These are phyloP conservation scores for Smittia sp. DNA, from an alignment of 2,888 invertebrate species.

Conservation along the genomic window DNA sequence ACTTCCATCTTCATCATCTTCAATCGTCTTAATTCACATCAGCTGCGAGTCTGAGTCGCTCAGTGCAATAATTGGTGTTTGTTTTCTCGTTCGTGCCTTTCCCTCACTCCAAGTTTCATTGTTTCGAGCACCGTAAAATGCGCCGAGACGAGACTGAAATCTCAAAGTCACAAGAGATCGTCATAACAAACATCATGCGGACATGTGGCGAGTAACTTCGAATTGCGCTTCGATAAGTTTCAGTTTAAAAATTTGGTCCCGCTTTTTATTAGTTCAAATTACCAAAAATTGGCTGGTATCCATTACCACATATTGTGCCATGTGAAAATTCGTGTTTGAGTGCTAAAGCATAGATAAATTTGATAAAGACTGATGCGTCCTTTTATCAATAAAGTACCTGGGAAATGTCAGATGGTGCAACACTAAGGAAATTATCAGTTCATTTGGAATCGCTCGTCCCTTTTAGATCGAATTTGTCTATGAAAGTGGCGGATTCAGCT, in stretches of 20 bases:
- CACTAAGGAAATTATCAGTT: too few relatives aligned
- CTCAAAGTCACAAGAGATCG: slow-evolving; percentile 15
- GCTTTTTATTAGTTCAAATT: slow-evolving; percentile 35
- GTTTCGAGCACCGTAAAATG: neutral
- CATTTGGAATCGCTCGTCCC: neutral
- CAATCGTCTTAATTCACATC: slow-evolving; percentile 31
- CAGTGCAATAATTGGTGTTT: slow-evolving; percentile 15
- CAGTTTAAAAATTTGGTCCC: neutral
- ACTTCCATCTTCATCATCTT: slow-evolving; percentile 31
- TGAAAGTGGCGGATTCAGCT: neutral
- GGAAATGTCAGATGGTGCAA: too few relatives aligned
- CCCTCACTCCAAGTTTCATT: slow-evolving; percentile 2
- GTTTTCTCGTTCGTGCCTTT: neutral
- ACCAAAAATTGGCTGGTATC: slow-evolving; percentile 36
- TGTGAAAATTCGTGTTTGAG: slow-evolving; percentile 27
- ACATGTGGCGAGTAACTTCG: slow-evolving; percentile 22
- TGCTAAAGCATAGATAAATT: neutral
- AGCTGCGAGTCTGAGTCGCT: slow-evolving; percentile 13
- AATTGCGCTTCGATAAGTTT: slow-evolving; percentile 13
- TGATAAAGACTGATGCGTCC: too few relatives aligned
- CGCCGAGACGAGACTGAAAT: neutral
- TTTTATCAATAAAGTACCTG: too few relatives aligned
- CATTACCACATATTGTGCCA: slow-evolving; percentile 29
- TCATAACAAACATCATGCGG: neutral
- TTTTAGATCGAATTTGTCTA: neutral